Percentiles rank a stretch among this genome's conserved stretches.
Evolutionary conservation across 2,888 invertebrate genomes (phyloP).

Genomic region (Drosophila mimetica): DNA sequence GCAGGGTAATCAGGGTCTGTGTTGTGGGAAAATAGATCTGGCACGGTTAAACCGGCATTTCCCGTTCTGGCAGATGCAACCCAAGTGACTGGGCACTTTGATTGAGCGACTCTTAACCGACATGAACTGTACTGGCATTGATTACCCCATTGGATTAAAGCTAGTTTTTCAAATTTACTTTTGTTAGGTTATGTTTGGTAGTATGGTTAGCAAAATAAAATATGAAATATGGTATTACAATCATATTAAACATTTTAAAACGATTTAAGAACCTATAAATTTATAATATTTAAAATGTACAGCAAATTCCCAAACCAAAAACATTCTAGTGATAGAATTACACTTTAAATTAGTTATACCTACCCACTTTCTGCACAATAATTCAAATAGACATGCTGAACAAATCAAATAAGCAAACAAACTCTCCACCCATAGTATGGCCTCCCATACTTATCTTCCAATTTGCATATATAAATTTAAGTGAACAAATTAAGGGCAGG

Average conservation of each 20-base stretch:
- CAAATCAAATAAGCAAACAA: neutral
- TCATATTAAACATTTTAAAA: too few relatives aligned
- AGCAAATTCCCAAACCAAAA: too few relatives aligned
- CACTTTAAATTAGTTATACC: too few relatives aligned
- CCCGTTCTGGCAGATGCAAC: conserved; percentile 25
- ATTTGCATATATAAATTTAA: conserved; percentile 8
- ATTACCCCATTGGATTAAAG: neutral
- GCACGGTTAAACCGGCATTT: conserved; percentile 12
- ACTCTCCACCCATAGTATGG: neutral
- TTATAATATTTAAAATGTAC: too few relatives aligned
- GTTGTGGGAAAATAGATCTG: neutral
- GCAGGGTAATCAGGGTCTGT: conserved; percentile 28
- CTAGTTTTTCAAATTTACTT: neutral
- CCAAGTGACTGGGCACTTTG: conserved; percentile 3
- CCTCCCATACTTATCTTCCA: conserved; percentile 3
- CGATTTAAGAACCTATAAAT: too few relatives aligned
- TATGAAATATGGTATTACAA: too few relatives aligned
- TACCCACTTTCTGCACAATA: too few relatives aligned
- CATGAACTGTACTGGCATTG: neutral
- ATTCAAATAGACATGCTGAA: neutral
- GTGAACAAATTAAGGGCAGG: conserved; percentile 15
- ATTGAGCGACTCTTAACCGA: conserved; percentile 5
- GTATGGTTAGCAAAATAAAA: too few relatives aligned
- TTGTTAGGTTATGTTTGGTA: neutral
- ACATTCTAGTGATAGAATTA: too few relatives aligned